Evolutionary conservation across 2,888 invertebrate species (phyloP).

Genomic region (Punctoribates punctum): DNA sequence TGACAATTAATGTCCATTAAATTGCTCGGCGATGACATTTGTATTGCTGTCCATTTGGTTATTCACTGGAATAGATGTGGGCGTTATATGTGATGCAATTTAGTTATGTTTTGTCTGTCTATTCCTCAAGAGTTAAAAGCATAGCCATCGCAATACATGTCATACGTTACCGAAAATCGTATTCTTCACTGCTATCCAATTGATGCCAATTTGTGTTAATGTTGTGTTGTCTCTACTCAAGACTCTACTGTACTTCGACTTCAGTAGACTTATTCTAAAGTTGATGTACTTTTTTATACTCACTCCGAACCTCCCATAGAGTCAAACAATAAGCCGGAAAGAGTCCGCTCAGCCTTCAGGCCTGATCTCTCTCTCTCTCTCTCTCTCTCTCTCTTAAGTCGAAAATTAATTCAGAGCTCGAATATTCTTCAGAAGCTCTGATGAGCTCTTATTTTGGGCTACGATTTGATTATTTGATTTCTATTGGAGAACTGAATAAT

Average conservation of each 20-base stretch:
- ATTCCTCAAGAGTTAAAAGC: slow-evolving; percentile 28
- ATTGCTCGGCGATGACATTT: neutral
- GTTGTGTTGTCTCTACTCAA: neutral
- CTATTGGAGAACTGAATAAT: slow-evolving; percentile 8
- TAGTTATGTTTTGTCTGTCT: slow-evolving; percentile 21
- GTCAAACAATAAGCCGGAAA: slow-evolving; percentile 35
- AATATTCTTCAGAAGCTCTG: neutral
- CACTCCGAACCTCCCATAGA: slow-evolving; percentile 21
- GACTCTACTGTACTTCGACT: neutral
- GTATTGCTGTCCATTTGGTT: slow-evolving; percentile 27
- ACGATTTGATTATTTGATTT: neutral
- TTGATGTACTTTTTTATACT: slow-evolving; percentile 4
- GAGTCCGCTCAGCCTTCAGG: slow-evolving; percentile 29
- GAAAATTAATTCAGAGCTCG: neutral
- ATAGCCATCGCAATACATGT: neutral
- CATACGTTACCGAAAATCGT: neutral
- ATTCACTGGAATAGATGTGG: slow-evolving; percentile 15
- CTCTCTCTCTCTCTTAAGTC: neutral
- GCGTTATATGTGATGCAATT: slow-evolving; percentile 31
- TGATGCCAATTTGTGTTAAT: slow-evolving; percentile 22
- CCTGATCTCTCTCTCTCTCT: neutral
- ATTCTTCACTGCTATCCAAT: slow-evolving; percentile 10
- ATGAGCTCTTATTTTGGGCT: neutral
- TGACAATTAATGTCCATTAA: slow-evolving; percentile 34
- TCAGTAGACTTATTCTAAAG: neutral